Evolutionary conservation across 2,113 vertebrate species (phyloP).

Genomic region (Romanogobio albipinnatus): DNA sequence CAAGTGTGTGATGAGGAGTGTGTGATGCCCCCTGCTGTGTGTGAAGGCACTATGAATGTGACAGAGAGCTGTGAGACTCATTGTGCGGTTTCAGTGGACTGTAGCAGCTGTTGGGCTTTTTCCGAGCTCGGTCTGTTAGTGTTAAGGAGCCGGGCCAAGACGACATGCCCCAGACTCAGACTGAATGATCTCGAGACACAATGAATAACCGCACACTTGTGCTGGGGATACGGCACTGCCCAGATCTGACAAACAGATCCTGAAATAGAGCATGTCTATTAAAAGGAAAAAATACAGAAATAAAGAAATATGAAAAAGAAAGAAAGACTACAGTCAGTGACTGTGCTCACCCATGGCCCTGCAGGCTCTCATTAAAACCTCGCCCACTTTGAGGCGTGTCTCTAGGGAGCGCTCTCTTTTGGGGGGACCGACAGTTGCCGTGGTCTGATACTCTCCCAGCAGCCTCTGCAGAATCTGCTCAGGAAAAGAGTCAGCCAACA

Average conservation of each 20-base stretch:
- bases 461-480: constrained; percentile 82
- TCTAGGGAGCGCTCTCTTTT: constrained; percentile 62
- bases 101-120: constrained; percentile 51
- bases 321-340: not conserved
- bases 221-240: constrained; percentile 56
- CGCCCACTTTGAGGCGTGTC: constrained; percentile 91
- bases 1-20: constrained; percentile 17
- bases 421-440: constrained; percentile 45
- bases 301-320: not conserved
- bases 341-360: constrained; percentile 84
- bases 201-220: constrained; percentile 60
- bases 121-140: constrained; percentile 50
- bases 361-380: constrained; percentile 90
- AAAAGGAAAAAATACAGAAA: not conserved
- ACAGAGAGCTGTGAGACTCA: constrained; percentile 48
- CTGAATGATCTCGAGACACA: constrained; percentile 50
- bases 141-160: constrained; percentile 46
- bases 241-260: constrained; percentile 62
- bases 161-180: constrained; percentile 32
- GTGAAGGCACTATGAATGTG: constrained; percentile 27
- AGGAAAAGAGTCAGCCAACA: constrained; percentile 83
- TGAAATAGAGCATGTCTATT: constrained; percentile 10
- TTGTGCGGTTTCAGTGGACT: constrained; percentile 49
- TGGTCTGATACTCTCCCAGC: constrained; percentile 76
- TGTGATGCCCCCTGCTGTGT: constrained; percentile 29